Evolutionary conservation across 1,140 invertebrate species (phyloP), one percentile per base, ranked within the genome.

Genomic region (Drosophila virilis): DNA sequence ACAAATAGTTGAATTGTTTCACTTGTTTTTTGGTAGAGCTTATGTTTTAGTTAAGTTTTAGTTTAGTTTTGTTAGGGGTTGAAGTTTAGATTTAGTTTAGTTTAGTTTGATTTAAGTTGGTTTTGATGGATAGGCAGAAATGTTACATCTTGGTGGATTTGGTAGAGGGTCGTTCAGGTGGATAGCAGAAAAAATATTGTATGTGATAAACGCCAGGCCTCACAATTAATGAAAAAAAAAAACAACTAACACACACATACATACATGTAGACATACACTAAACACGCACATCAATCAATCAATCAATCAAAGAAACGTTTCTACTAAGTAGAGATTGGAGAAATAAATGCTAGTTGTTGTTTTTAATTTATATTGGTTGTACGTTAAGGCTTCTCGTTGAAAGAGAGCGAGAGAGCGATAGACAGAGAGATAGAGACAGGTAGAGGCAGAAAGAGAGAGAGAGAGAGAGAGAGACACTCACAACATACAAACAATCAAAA

Each of bases 291-390:
- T 68, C 48, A 72, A 69, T 75, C 61, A 84, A 17, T 17, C 17
- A 82, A 86, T 79, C 71, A 76, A 88, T 75, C 60, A 78, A 70
- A 42, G n/a, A 70, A 69, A 62, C 40, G 40, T 59, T 4, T 59
- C 57, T 59, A 48, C 52, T 58, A 58, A 28, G 55, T 45, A 42
- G 60, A 65, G 22, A 45, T 15, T 57, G 46, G 67, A 48, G 48
- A 55, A 54, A 62, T 54, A 54, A 59, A 28, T 66, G 62, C 22
- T 28, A 28, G 22, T 28, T 28, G 22, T 65, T 32, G 10, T 13
- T 46, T 10, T 46, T 54, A 37, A 51, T 54, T 48, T 8, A 48
- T 48, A 6, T 52, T 68, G 33, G 54, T n/a, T 60, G 52, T 64
- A 55, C n/a, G 33, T 28, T 59, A 60, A 17, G 54, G 12, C 32